These are phyloP conservation scores for Vireo griseus DNA, from an alignment of 2,797 vertebrate species.

Conservation along the genomic window DNA sequence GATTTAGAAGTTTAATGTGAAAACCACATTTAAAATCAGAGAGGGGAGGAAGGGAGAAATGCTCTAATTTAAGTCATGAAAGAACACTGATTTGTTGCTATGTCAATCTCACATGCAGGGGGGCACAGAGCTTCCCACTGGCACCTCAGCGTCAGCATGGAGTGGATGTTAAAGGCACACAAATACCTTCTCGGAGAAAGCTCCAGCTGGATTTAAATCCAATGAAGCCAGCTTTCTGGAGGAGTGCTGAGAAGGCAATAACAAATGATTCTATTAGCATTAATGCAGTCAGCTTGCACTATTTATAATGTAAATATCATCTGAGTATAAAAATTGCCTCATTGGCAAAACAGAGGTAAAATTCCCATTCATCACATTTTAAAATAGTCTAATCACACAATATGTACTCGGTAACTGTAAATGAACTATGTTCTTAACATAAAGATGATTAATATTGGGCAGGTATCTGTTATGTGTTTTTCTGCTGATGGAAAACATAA, in stretches of 20 bases:
- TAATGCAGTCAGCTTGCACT: slow-evolving; percentile 17
- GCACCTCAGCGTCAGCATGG: rapidly evolving
- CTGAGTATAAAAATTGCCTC: slow-evolving; percentile 1
- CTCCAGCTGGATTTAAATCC: neutral
- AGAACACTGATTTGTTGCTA: neutral
- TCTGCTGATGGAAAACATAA: neutral
- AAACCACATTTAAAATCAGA: neutral
- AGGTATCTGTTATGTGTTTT: neutral
- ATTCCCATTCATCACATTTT: neutral
- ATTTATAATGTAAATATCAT: slow-evolving; percentile 46
- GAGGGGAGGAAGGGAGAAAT: neutral
- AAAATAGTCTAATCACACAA: slow-evolving; percentile 11
- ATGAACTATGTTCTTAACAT: neutral
- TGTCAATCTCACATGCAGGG: neutral
- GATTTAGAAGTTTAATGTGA: neutral
- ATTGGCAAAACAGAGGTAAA: neutral
- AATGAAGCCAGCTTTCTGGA: neutral
- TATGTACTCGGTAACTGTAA: neutral
- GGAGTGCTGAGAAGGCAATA: slow-evolving; percentile 21
- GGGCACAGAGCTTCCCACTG: neutral
- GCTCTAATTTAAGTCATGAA: neutral
- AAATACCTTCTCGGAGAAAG: neutral
- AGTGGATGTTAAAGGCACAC: neutral
- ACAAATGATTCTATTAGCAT: slow-evolving; percentile 37
- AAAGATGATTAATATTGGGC: slow-evolving; percentile 4